A percentile compares a stretch with the other conserved stretches of the same genome.
Evolutionary conservation across 2,888 invertebrate species (phyloP).

Genomic region (Branchellion lobata): DNA sequence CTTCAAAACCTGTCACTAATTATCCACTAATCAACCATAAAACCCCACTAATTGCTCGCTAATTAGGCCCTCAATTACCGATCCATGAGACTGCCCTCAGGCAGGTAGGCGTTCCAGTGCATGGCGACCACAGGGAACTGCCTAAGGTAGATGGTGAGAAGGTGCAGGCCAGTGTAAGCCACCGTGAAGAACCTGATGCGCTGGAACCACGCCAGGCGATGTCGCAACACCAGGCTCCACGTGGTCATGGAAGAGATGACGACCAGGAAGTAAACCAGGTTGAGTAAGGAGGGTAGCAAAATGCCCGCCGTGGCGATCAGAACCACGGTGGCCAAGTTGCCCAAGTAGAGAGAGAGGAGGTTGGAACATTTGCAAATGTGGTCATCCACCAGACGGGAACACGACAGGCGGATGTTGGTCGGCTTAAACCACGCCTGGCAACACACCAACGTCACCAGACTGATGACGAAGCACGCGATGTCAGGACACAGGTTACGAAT

Average conservation of each 20-base stretch:
- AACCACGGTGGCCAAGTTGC: constrained; percentile 55
- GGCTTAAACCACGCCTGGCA: constrained; percentile 50
- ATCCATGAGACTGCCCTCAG: constrained; percentile 71
- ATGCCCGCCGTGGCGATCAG: constrained; percentile 66
- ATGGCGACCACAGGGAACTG: constrained; percentile 80
- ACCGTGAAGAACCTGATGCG: constrained; percentile 58
- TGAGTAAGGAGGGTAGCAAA: constrained; percentile 78
- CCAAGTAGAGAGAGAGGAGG: constrained; percentile 53
- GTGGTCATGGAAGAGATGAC: constrained; percentile 78
- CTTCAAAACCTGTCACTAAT: background rate
- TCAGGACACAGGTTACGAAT: constrained; percentile 59
- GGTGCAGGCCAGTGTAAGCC: constrained; percentile 75
- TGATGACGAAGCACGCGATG: constrained; percentile 55
- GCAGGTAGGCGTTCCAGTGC: constrained; percentile 65
- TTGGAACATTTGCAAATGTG: constrained; percentile 12
- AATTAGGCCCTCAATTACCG: constrained; percentile 67
- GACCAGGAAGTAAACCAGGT: constrained; percentile 80
- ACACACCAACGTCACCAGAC: constrained; percentile 55
- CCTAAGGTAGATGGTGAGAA: constrained; percentile 74
- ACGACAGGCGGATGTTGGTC: background rate
- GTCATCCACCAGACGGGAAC: background rate
- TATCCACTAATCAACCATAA: background rate
- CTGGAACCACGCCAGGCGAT: constrained; percentile 77
- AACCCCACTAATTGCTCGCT: background rate
- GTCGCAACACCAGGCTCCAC: constrained; percentile 67